Evolutionary conservation across 2,113 vertebrate genomes (phyloP).

Genomic region (Takifugu bimaculatus): DNA sequence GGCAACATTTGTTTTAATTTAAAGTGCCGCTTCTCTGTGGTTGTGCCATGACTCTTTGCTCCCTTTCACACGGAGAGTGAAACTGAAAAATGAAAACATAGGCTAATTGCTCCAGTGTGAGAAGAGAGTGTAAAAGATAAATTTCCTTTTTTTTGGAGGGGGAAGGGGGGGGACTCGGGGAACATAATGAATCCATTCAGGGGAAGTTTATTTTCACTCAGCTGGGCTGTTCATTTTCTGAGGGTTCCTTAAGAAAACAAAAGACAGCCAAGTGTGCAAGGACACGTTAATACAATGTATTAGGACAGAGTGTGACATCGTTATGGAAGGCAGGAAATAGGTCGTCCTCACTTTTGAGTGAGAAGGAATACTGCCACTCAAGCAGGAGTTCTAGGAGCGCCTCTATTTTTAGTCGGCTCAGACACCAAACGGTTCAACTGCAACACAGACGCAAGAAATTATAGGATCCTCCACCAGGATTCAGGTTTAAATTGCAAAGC

Average conservation of each 20-base stretch:
- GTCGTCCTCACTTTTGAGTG: slow-evolving; percentile 54
- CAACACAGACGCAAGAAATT: slow-evolving; percentile 65
- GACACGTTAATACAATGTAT: too few relatives aligned
- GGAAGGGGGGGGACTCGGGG: too few relatives aligned
- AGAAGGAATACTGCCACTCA: slow-evolving; percentile 70
- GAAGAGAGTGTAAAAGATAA: slow-evolving; percentile 18
- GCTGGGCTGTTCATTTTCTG: slow-evolving; percentile 11
- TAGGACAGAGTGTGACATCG: neutral
- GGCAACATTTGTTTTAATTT: slow-evolving; percentile 62
- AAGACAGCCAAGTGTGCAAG: neutral
- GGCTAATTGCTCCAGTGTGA: slow-evolving; percentile 61
- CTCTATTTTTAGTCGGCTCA: slow-evolving; percentile 71
- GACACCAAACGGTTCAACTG: slow-evolving; percentile 52
- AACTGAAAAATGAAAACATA: slow-evolving; percentile 75
- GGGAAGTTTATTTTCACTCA: slow-evolving; percentile 32
- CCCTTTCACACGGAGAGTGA: slow-evolving; percentile 39
- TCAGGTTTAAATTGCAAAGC: slow-evolving; percentile 54
- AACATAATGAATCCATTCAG: slow-evolving; percentile 41
- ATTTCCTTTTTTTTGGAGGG: too few relatives aligned
- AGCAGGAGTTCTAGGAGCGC: slow-evolving; percentile 53
- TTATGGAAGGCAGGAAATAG: slow-evolving; percentile 54
- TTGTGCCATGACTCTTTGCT: slow-evolving; percentile 43
- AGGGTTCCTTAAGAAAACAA: slow-evolving; percentile 11
- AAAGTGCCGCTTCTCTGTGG: slow-evolving; percentile 42
- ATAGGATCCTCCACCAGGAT: slow-evolving; percentile 51